These are phyloP conservation scores for Galerucella calmariensis DNA, from an alignment of 2,888 invertebrate species.

Conservation along the genomic window DNA sequence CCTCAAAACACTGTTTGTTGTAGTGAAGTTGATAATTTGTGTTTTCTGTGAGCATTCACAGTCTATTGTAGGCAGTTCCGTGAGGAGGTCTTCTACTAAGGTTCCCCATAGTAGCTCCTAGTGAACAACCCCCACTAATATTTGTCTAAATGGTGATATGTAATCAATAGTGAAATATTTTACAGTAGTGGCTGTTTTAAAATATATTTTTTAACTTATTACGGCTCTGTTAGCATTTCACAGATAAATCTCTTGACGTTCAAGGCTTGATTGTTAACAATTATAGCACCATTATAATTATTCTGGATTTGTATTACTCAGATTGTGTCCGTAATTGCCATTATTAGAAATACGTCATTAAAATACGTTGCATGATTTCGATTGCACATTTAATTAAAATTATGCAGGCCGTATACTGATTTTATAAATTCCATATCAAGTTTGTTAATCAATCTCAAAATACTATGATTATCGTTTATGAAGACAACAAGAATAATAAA, in stretches of 20 bases:
- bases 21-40: no score
- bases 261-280: not conserved
- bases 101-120: no score
- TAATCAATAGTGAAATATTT: no score
- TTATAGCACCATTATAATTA: conserved; percentile 3
- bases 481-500: not conserved
- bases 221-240: not conserved
- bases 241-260: not conserved
- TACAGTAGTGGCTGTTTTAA: no score
- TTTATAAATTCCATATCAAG: not conserved
- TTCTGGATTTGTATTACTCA: not conserved
- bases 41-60: no score
- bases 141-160: no score
- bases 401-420: not conserved
- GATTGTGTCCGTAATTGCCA: conserved; percentile 2
- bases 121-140: no score
- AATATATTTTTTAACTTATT: not conserved
- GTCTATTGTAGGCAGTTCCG: no score
- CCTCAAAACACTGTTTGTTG: no score
- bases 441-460: not conserved
- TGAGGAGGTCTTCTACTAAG: no score
- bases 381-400: not conserved
- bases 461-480: not conserved
- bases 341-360: not conserved
- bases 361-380: not conserved